A percentile compares a stretch with the other conserved stretches of the same genome.
phyloP scores from a whole-genome alignment of 2,113 vertebrate species.

The Hymenochirus boettgeri region DNA sequence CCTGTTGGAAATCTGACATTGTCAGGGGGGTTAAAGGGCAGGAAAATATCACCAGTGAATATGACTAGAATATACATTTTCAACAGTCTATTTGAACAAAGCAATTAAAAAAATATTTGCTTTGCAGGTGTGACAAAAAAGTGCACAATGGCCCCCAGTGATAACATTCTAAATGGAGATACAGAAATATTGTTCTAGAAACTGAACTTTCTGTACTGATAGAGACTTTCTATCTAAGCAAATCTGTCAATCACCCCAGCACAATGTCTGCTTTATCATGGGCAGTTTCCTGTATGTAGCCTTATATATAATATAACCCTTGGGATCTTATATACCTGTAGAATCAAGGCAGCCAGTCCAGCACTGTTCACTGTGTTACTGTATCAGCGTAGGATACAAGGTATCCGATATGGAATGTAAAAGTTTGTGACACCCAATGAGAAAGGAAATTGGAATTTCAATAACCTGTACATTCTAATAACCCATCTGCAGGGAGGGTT shows the following conservation, averaged over 20 bases:
- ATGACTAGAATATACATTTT: conserved; percentile 43
- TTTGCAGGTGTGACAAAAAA: conserved; percentile 58
- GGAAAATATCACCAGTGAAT: conserved; percentile 17
- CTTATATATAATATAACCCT: too few relatives aligned
- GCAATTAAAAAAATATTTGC: conserved; percentile 59
- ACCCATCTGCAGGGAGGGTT: too few relatives aligned
- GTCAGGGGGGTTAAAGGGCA: conserved; percentile 17
- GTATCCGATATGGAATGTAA: too few relatives aligned
- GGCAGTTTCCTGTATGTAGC: neutral
- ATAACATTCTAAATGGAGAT: conserved; percentile 62
- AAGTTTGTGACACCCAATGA: too few relatives aligned
- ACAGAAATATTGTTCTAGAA: conserved; percentile 52
- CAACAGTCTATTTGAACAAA: conserved; percentile 54
- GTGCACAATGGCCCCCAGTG: conserved; percentile 46
- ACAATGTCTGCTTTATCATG: conserved; percentile 54
- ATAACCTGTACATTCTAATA: too few relatives aligned
- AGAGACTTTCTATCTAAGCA: conserved; percentile 50
- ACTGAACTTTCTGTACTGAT: conserved; percentile 54
- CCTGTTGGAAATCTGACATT: neutral
- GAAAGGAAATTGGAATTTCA: too few relatives aligned
- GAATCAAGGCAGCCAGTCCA: too few relatives aligned
- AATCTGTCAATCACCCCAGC: conserved; percentile 46
- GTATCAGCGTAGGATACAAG: too few relatives aligned
- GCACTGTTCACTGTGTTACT: too few relatives aligned
- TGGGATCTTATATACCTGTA: too few relatives aligned